Base-by-base conservation (phyloP, 2,797 vertebrate genomes). In the Odontamblyopus rebecca region DNA sequence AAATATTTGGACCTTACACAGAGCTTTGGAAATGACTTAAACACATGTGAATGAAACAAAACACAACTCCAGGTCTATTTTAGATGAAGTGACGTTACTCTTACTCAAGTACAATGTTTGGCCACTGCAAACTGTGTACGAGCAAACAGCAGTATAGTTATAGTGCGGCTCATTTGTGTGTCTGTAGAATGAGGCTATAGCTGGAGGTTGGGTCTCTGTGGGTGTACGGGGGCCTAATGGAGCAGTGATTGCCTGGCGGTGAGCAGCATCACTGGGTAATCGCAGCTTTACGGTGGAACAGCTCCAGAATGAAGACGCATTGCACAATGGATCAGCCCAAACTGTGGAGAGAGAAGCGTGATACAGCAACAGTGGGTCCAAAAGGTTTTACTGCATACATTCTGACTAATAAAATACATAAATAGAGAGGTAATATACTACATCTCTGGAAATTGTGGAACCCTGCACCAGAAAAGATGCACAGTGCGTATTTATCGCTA, bases 221-320 rank as follows among this genome's bases (percentile, higher is more conserved):
- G 73, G 77, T 84, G 19, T 81, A 71, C 62, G 62, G 87, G 78
- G 85, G 85, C 87, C 89, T 93, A 94, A 93, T 94, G 92, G 92
- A 89, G 84, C 86, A 85, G 85, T 93, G 92, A 93, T 94, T 94
- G 92, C 91, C 88, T 86, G 87, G 88, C 87, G 68, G 90, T 91
- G 90, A 92, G 89, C 91, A 91, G 87, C 89, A 89, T 90, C 89
- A 87, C 82, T 83, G 85, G 88, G 90, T 93, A 92, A 94, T 93
- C 93, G 91, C 88, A 75, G 89, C 80, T 86, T 83, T 79, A 87
- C 73, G 78, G 85, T 88, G 82, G 85, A 89, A 90, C 86, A 77
- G 85, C 90, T 91, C 85, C 77, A 85, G 91, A 93, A 93, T 86
- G 86, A 87, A 90, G 84, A 88, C 75, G 48, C 86, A 77, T 88